These are phyloP conservation scores for Epizoanthus illoricatus DNA, from an alignment of 92 coral and sea anemone species.

Conservation along the genomic window DNA sequence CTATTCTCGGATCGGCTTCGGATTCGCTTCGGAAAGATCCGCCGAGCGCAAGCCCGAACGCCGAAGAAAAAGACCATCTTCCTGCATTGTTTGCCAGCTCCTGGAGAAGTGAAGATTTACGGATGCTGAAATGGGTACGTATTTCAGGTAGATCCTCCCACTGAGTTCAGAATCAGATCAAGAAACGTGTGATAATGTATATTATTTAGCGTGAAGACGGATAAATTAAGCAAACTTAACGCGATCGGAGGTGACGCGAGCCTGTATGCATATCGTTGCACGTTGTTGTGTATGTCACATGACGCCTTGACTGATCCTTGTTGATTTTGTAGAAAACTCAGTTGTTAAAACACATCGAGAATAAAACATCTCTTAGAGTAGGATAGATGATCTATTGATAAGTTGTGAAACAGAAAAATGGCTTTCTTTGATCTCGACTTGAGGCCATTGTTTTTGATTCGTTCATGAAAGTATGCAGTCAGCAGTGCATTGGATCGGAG, in stretches of 20 bases:
- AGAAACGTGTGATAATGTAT: background rate
- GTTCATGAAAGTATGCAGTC: too few species aligned
- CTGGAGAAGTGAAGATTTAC: background rate
- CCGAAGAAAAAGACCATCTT: slow-evolving; percentile 11
- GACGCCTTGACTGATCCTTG: background rate
- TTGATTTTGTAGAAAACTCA: background rate
- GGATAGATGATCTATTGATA: too few species aligned
- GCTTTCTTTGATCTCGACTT: too few species aligned
- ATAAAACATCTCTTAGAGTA: too few species aligned
- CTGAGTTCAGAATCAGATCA: background rate
- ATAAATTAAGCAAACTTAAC: background rate
- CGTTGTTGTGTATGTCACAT: background rate
- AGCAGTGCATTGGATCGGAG: too few species aligned
- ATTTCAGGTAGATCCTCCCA: background rate
- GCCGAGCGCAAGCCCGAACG: too few species aligned
- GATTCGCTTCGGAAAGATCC: background rate
- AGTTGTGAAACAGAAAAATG: too few species aligned
- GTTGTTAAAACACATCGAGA: too few species aligned
- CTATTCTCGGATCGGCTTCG: slow-evolving; percentile 6
- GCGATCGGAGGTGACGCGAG: background rate
- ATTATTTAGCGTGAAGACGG: background rate
- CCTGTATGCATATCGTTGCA: too few species aligned
- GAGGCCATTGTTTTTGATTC: too few species aligned
- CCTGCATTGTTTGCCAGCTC: background rate
- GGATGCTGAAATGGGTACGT: slow-evolving; percentile 26